A percentile compares a stretch with the other conserved stretches of the same genome.
phyloP scores from a whole-genome alignment of 2,797 vertebrate species.

The Lacerta viridis region DNA sequence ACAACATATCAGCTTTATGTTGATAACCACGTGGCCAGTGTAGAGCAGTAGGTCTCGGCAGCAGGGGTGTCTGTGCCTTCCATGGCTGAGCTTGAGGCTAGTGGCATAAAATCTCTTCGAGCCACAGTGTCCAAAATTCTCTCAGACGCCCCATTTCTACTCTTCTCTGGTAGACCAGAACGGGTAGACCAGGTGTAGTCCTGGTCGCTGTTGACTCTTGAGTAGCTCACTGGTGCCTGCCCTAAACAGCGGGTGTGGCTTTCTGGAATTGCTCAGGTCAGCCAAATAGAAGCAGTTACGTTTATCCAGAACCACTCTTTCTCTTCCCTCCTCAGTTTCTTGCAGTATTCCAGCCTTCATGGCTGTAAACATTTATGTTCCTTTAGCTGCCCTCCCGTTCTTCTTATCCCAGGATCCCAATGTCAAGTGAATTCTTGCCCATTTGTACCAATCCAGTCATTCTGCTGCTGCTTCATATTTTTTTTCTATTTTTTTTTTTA shows the following conservation, averaged over 20 bases:
- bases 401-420: background rate
- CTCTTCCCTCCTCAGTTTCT: background rate
- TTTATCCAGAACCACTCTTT: background rate
- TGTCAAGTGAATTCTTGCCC: background rate
- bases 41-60: background rate
- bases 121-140: background rate
- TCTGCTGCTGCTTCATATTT: background rate
- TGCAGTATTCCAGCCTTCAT: background rate
- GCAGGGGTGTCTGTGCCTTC: too few species aligned
- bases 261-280: too few species aligned
- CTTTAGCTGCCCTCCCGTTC: accelerated
- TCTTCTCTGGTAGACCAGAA: background rate
- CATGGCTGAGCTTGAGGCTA: background rate
- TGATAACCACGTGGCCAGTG: background rate
- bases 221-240: too few species aligned
- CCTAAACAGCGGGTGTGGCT: too few species aligned
- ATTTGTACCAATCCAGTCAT: background rate
- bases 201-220: background rate
- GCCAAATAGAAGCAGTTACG: background rate
- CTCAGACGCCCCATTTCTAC: too few species aligned
- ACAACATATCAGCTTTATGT: background rate
- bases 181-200: background rate
- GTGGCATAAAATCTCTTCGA: background rate
- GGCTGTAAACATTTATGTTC: background rate
- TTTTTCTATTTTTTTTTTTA: conserved; percentile 65